A percentile compares a stretch with the other conserved stretches of the same genome.
These are phyloP conservation scores for Pollenia amentaria DNA, from an alignment of 2,888 invertebrate species.

Conservation along the genomic window DNA sequence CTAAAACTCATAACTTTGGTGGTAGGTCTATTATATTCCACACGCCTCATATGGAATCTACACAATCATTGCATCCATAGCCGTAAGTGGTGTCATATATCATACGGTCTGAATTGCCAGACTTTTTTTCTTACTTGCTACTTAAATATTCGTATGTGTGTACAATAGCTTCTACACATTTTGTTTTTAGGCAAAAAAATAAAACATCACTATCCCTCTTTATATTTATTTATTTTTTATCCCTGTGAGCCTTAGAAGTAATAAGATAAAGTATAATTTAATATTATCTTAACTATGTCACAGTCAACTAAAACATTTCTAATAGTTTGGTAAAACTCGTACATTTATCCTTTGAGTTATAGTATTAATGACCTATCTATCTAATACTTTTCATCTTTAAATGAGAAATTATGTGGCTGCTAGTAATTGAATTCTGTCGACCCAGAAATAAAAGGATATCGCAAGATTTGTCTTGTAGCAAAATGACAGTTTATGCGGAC, in stretches of 20 bases:
- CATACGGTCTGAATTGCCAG: too few relatives aligned
- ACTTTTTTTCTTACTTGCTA: too few relatives aligned
- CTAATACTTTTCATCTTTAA: slow-evolving; percentile 11
- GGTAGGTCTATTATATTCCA: too few relatives aligned
- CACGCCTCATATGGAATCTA: too few relatives aligned
- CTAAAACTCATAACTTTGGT: too few relatives aligned
- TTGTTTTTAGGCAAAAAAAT: background rate
- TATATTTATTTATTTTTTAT: background rate
- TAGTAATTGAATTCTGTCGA: background rate
- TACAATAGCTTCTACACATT: background rate
- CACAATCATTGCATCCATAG: too few relatives aligned
- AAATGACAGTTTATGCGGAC: background rate
- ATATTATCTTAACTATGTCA: slow-evolving; percentile 3
- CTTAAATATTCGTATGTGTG: too few relatives aligned
- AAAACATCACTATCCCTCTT: background rate
- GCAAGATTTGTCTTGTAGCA: background rate
- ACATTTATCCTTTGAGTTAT: slow-evolving; percentile 8
- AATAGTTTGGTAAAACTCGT: background rate
- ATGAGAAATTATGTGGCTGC: slow-evolving; percentile 7
- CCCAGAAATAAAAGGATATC: background rate
- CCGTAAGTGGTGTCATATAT: too few relatives aligned
- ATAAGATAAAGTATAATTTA: background rate
- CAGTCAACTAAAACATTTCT: slow-evolving; percentile 21
- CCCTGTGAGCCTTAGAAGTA: background rate
- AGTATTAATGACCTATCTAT: slow-evolving; percentile 18